Evolutionary conservation across 2,888 invertebrate genomes (phyloP).

Genomic region (Standfussiana lucernea): DNA sequence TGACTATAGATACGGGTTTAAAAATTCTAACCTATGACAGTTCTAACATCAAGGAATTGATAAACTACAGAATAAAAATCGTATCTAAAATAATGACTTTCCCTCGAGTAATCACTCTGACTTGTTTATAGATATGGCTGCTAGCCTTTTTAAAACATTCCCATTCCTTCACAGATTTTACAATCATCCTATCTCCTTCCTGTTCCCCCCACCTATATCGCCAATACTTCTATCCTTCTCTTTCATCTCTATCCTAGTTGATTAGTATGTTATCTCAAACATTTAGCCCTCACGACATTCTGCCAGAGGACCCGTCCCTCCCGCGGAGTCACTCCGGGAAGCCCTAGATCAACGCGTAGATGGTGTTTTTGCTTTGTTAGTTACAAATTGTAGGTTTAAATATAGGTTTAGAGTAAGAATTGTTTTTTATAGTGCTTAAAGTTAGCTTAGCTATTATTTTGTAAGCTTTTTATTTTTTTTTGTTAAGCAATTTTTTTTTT

Average conservation of each 20-base stretch:
- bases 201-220: neutral
- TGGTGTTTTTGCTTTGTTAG: constrained; percentile 49
- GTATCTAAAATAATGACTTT: too few relatives aligned
- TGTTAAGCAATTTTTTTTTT: too few relatives aligned
- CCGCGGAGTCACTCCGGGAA: constrained; percentile 52
- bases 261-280: constrained; percentile 55
- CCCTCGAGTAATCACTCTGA: too few relatives aligned
- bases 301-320: constrained; percentile 33
- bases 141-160: neutral
- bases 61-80: too few relatives aligned
- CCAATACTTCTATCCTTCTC: neutral
- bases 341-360: constrained; percentile 30
- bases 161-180: neutral
- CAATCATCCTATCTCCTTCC: neutral
- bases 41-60: too few relatives aligned
- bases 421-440: too few relatives aligned
- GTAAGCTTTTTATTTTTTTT: too few relatives aligned
- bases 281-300: constrained; percentile 47
- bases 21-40: too few relatives aligned
- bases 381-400: constrained; percentile 45
- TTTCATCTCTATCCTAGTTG: constrained; percentile 10
- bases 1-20: too few relatives aligned
- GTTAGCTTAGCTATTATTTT: too few relatives aligned
- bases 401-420: neutral
- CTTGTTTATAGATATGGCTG: too few relatives aligned